A percentile compares a stretch with the other conserved stretches of the same genome.
These are phyloP conservation scores for Ostrea denselamellosa DNA, from an alignment of 1,140 invertebrate species.

Conservation along the genomic window DNA sequence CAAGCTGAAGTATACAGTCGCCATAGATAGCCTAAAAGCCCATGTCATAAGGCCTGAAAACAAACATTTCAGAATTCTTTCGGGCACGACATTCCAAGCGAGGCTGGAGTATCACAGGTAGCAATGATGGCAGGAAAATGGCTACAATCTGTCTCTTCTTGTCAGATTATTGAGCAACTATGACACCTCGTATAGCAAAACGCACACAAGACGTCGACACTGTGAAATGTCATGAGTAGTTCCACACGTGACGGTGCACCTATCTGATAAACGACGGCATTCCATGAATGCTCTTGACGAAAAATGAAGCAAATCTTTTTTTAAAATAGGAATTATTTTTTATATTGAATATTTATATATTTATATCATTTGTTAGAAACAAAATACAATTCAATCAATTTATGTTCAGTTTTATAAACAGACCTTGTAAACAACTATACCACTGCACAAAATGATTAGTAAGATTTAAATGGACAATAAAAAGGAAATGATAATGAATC, in stretches of 20 bases:
- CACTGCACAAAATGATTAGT: neutral
- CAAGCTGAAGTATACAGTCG: neutral
- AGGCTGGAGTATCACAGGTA: neutral
- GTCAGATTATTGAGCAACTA: slow-evolving; percentile 10
- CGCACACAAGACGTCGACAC: neutral
- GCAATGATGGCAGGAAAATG: neutral
- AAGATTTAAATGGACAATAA: neutral
- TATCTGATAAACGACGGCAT: neutral
- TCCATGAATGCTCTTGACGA: neutral
- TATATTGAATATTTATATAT: neutral
- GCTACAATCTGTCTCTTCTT: slow-evolving; percentile 4
- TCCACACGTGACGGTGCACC: neutral
- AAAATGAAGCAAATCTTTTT: neutral
- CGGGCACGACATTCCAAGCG: neutral
- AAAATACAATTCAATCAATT: too few species aligned
- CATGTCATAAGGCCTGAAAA: neutral
- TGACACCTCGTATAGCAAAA: slow-evolving; percentile 2
- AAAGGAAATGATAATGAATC: neutral
- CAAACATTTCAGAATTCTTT: neutral
- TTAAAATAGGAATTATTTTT: neutral
- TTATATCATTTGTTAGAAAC: too few species aligned
- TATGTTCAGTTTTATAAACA: too few species aligned
- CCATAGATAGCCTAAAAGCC: neutral
- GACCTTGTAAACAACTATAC: neutral
- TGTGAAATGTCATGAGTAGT: neutral